Base-by-base conservation (phyloP, 30 jellyfish, hydroid and myxozoan species). In the Catostylus mosaicus region DNA sequence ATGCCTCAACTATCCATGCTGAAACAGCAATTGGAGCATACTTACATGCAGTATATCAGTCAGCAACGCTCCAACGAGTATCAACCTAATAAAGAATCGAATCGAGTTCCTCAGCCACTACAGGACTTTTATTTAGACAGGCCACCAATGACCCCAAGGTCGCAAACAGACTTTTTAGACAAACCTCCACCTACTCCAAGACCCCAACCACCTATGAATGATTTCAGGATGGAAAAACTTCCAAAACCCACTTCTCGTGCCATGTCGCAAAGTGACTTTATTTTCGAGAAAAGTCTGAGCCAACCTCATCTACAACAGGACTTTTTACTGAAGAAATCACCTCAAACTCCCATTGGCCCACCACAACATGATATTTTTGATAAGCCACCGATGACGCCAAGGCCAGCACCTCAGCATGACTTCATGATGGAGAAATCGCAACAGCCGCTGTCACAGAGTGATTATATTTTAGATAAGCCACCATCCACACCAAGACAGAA, bases 81-180 rank as follows among this genome's bases (percentile, higher is more conserved):
- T 51, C 76, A 77, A 14, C 46, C 90, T 6, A 22, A 54, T 47
- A 80, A 80, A 38, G 90, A 80, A 1, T 30, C 81, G 26, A 56
- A 52, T 33, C 37, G 82, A 54, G 48, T 74, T 38, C 85, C 68
- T 7, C 80, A 67, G 66, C 31, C 84, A 16, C 84, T 54, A 45
- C 90, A 68, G 35, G 90, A 80, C 45, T 80, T 80, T 46, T 54
- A 40, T 51, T 57, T 80, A n/a, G 90, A 80, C 48, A 80, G 75
- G 45, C 91, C 83, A 0, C 97, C 87, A 56, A 77, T 78, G 82
- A 77, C 97, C 14, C 86, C 94, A 36, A 47, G 84, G 33, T 80
- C 88, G 30, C 94, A 83, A 56, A 6, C 82, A 27, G 91, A 78
- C 82, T 84, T 56, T 60, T 73, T 73, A 30, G 88, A 75, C 68